phyloP scores from a whole-genome alignment of 2,113 vertebrate species.

The Formicarius rufipectus region DNA sequence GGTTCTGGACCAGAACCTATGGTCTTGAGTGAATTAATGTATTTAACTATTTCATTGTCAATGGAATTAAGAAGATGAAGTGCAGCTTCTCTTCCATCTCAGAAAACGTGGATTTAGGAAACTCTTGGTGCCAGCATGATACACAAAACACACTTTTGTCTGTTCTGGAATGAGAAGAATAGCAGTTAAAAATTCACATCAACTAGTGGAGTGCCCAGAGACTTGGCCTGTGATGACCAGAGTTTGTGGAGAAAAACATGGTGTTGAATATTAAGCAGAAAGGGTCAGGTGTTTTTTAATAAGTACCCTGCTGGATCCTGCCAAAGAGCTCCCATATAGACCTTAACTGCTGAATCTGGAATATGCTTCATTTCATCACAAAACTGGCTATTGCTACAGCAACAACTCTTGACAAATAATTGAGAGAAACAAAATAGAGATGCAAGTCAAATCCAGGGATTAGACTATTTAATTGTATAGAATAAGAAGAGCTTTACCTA shows the following conservation, averaged over 20 bases:
- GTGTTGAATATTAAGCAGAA: slow-evolving; percentile 38
- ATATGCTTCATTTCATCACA: neutral
- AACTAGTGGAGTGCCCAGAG: neutral
- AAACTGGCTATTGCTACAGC: slow-evolving; percentile 6
- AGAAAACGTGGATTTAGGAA: neutral
- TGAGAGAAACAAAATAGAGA: slow-evolving; percentile 20
- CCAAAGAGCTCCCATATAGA: neutral
- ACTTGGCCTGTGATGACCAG: neutral
- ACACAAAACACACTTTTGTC: neutral
- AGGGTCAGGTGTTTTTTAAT: slow-evolving; percentile 5
- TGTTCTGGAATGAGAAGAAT: neutral
- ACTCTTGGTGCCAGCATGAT: neutral
- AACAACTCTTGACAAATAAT: neutral
- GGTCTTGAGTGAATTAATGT: neutral
- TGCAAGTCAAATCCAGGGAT: slow-evolving; percentile 17
- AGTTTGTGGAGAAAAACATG: neutral
- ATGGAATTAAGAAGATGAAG: neutral
- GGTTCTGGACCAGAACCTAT: neutral
- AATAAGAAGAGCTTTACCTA: neutral
- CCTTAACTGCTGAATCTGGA: neutral
- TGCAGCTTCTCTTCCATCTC: neutral
- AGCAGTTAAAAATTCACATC: slow-evolving; percentile 10
- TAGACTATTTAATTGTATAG: neutral
- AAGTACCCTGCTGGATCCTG: neutral
- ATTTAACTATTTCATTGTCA: neutral